Conservation (phyloP, 2,797 vertebrate genomes). For the Neopelma chrysocephalum region DNA sequence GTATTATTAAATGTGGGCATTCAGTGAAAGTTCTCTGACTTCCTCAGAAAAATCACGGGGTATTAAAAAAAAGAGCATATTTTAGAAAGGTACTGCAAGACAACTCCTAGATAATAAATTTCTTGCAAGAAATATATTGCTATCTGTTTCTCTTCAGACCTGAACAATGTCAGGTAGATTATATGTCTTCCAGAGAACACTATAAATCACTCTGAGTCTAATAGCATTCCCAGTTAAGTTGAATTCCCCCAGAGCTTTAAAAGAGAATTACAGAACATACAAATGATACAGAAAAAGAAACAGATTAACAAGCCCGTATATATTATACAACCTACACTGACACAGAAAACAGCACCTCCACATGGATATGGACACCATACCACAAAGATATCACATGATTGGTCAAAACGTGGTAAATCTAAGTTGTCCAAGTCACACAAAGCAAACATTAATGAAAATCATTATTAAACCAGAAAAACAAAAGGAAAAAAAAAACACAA, state of each 20-base stretch:
- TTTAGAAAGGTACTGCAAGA: not conserved
- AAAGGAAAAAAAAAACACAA: too few relatives aligned
- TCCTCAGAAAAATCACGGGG: not conserved
- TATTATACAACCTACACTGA: not conserved
- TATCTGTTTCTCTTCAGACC: constrained; percentile 9
- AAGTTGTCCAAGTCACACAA: rapidly evolving
- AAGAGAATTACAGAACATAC: not conserved
- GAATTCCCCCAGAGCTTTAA: not conserved
- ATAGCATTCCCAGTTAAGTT: not conserved
- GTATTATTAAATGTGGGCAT: not conserved
- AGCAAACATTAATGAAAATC: not conserved
- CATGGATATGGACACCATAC: not conserved
- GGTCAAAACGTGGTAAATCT: not conserved
- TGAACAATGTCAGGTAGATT: not conserved
- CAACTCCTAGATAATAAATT: not conserved
- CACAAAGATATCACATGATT: not conserved
- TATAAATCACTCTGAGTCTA: not conserved
- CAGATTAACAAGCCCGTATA: not conserved
- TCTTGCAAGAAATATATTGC: constrained; percentile 13
- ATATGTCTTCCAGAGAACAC: not conserved
- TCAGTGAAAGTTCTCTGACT: not conserved
- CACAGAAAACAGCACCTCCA: not conserved
- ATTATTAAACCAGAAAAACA: not conserved
- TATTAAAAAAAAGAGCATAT: not conserved
- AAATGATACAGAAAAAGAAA: not conserved